Base-by-base conservation (phyloP, 2,113 vertebrate genomes). In the Toxostoma redivivum region DNA sequence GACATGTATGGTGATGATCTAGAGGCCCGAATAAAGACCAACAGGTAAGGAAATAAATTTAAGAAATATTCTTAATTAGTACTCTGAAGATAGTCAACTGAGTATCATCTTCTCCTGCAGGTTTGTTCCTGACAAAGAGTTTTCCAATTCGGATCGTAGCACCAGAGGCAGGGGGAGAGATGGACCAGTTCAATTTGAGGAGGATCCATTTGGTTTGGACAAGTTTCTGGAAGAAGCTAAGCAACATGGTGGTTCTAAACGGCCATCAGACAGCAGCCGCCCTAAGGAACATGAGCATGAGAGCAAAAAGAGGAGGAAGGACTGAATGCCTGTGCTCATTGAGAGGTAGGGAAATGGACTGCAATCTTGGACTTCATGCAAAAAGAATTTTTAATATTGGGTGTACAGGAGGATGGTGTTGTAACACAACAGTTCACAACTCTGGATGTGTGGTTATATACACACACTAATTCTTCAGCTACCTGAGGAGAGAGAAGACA, bases 191-290 rank as follows among this genome's bases (percentile, higher is more conserved):
- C 99, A 99, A 82, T 99, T 99, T 97, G 99, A 99, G 89, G 99
- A 99, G 90, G 99, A 99, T 98, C 99, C 99, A 14, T 99, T 99
- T 65, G 99, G 99, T 97, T 98, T 99, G 98, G 99, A 99, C 95
- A 99, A 99, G 97, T 99, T 99, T 98, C 99, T 99, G 98, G 99
- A 99, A 96, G 99, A 99, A 97, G 99, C 99, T 48, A 99, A 99
- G 97, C 99, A 99, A 93, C 99, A 99, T 0, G 99, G 99, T 28
- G 99, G 99, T 60, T 99, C 99, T 66, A 99, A 99, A 97, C 98
- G 99, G 92, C 99, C 99, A 1, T 99, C 99, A 1, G 98, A 99
- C 51, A 99, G 99, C 96, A 98, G 98, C 81, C 98, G 99, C 61
- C 99, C 99, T 13, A 99, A 99, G 95, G 99, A 99, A 87, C 99